Evolutionary conservation across 2,797 vertebrate genomes (phyloP), one percentile per base, ranked within the genome.

Genomic region (Hippopotamyrus pictus): DNA sequence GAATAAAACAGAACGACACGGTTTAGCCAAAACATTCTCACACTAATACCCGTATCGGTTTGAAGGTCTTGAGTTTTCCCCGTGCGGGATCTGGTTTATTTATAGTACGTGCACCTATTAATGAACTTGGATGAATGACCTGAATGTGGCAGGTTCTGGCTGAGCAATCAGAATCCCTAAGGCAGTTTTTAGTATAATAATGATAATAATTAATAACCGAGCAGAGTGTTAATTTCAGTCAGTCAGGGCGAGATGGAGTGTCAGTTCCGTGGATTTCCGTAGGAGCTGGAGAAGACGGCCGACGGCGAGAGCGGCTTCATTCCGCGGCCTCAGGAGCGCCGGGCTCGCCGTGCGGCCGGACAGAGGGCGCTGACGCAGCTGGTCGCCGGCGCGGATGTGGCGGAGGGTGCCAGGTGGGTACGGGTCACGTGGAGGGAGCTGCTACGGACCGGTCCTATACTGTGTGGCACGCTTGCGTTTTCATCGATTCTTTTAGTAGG

Each of bases 241-340:
- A 79, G 14, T 79, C 33, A 9, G 73, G 33, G 37, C 37, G 17
- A 2, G 69, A 76, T 9, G 73, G 2, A 2, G 85, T 37, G 0
- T 33, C 19, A 5, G 69, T 54, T 1, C 48, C 14, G 37, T 59
- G 50, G 53, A 41, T 46, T 48, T 46, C 76, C 8, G 69, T 25
- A 97, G 96, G 96, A 96, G 92, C 90, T 97, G 92, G 96, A 97
- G 93, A 97, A 95, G 92, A 92, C 94, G 0, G 91, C 94, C 0
- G 88, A 93, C 46, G 93, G 95, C 0, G 94, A 96, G 69, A 91
- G 93, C 51, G 92, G 94, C 0, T 90, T 92, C 0, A 92, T 93
- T 91, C 93, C 95, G 88, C 96, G 94, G 92, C 96, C 96, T 88
- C 93, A 93, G 0, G 96, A 96, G 50, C 94, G 95, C 88, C 92